Evolutionary conservation across 2,113 vertebrate genomes (phyloP), one percentile per base, ranked within the genome.

Genomic region (Chloropsis cyanopogon): DNA sequence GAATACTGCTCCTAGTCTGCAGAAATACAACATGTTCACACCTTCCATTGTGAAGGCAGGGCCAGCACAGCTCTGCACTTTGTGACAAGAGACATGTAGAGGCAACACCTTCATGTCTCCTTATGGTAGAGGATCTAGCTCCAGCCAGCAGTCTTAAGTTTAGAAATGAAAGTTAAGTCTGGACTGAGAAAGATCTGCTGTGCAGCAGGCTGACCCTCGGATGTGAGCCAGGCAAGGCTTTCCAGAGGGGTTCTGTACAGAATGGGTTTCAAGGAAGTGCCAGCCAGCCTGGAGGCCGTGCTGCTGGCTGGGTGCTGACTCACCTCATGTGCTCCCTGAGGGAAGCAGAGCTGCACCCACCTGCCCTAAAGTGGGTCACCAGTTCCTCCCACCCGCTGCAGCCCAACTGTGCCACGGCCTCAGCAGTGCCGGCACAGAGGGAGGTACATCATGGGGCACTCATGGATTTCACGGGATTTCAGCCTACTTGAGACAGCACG

Each of bases 371-470:
- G 46, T 33, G 68, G 77, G 84, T 80, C 92, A 80, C 59, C 2
- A 0, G 29, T 37, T 54, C 90, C 15, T 21, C 35, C 52, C 20
- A 12, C 29, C 47, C 5, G 0, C 77, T 10, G 4, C 72, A 53
- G 92, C 28, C 15, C 0, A 1, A 17, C 82, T 50, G 91, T 18
- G 83, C 71, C 4, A 0, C 1, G 0, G 78, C 69, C 90, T 42
- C 28, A 6, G 63, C 60, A 5, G 60, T 1, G 4, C 35, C 0
- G 0, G 37, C 6, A 1, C 26, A 12, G 6, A 59, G 50, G 4
- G 3, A 29, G 28, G 59, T 35, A 28, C 18, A 16, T 9, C 81
- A 11, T 0, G 3, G 4, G 25, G 33, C 20, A 12, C 47, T 20
- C 17, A 0, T 1, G n/a, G 33, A 41, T 1, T 23, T 23, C 63